phyloP scores from a whole-genome alignment of 2,888 invertebrate genomes.

The Conomelus anceps region DNA sequence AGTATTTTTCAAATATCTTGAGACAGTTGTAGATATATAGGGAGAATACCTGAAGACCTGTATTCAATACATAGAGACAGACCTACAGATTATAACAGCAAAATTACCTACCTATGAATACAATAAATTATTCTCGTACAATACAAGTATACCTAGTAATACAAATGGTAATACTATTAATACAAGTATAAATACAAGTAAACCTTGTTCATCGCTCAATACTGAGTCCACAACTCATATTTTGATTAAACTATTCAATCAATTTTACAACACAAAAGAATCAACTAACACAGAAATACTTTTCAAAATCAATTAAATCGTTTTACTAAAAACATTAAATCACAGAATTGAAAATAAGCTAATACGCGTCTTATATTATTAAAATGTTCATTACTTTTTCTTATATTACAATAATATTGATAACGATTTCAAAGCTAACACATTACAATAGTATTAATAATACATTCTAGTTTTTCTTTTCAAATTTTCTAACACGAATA shows the following conservation, averaged over 20 bases:
- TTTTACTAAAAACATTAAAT: not conserved
- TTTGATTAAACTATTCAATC: not conserved
- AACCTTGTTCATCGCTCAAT: not conserved
- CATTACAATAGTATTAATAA: not conserved
- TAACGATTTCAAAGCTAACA: not conserved
- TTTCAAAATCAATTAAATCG: not conserved
- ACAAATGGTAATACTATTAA: too few relatives aligned
- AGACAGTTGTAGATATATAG: too few relatives aligned
- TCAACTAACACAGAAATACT: not conserved
- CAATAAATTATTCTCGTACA: too few relatives aligned
- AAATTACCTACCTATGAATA: too few relatives aligned
- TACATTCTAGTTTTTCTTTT: not conserved
- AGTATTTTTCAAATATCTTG: too few relatives aligned
- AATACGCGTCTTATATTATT: not conserved
- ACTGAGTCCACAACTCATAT: not conserved
- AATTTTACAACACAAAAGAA: not conserved
- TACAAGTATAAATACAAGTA: too few relatives aligned
- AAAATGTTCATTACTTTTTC: not conserved
- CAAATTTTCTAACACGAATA: not conserved
- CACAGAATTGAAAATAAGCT: not conserved
- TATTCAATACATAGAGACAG: too few relatives aligned
- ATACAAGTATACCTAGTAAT: too few relatives aligned
- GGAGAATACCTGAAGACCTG: too few relatives aligned
- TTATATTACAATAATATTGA: not conserved
- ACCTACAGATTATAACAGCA: too few relatives aligned